phyloP scores from a whole-genome alignment of 1,140 invertebrate genomes.

The Liolophura sinensis region DNA sequence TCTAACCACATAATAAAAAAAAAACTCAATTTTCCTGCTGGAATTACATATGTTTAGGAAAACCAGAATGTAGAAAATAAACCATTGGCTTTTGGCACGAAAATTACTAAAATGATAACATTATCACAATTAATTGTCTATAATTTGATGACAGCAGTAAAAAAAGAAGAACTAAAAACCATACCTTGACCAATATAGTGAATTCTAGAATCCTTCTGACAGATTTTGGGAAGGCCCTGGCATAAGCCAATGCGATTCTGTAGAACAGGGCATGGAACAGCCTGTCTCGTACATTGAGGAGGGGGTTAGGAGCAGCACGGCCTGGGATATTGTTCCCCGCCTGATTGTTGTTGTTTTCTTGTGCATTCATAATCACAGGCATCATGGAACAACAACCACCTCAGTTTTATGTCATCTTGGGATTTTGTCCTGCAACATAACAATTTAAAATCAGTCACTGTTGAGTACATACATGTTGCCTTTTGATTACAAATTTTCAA shows the following conservation, averaged over 20 bases:
- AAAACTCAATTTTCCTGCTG: too few relatives aligned
- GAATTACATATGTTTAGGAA: too few relatives aligned
- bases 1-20: too few relatives aligned
- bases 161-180: not conserved
- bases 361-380: constrained; percentile 9
- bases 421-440: not conserved
- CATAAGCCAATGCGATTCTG: constrained; percentile 86
- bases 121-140: not conserved
- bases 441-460: too few relatives aligned
- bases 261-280: constrained; percentile 96
- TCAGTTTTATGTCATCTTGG: not conserved
- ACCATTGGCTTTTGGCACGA: too few relatives aligned
- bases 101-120: too few relatives aligned
- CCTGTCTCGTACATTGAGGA: constrained; percentile 77
- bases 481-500: too few relatives aligned
- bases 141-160: not conserved
- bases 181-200: constrained; percentile 82
- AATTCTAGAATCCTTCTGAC: constrained; percentile 89
- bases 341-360: constrained; percentile 11
- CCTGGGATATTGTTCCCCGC: constrained; percentile 14
- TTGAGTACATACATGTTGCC: too few relatives aligned
- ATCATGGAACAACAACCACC: not conserved
- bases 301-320: constrained; percentile 33
- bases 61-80: too few relatives aligned
- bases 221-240: constrained; percentile 82